Evolutionary conservation across 1,140 invertebrate species (phyloP).

Genomic region (Ips nitidus): DNA sequence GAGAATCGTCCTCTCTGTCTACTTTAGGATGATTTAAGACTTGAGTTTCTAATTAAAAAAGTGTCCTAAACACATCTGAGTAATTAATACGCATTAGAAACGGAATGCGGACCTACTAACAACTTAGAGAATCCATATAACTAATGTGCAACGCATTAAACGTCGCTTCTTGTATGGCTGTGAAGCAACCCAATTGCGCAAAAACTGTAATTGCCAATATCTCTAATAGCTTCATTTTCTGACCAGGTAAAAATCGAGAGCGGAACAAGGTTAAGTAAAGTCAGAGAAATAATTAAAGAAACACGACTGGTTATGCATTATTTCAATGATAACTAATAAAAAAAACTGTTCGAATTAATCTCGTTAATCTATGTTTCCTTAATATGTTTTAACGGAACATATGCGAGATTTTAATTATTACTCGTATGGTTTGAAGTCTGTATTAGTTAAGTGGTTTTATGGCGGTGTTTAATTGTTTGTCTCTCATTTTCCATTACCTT

Average conservation of each 20-base stretch:
- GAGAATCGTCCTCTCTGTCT: no score
- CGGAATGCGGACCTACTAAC: not conserved
- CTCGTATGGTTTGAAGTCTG: slow-evolving; percentile 4
- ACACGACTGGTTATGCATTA: slow-evolving; percentile 6
- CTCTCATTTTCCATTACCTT: not conserved
- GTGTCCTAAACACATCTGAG: no score
- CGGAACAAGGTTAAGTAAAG: slow-evolving; percentile 16
- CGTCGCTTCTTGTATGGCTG: not conserved
- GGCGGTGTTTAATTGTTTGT: not conserved
- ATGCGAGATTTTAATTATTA: slow-evolving; percentile 12
- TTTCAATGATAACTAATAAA: slow-evolving; percentile 8
- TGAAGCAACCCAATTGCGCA: slow-evolving; percentile 9
- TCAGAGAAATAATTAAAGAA: slow-evolving; percentile 18
- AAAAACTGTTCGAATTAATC: slow-evolving; percentile 13
- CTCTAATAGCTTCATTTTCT: slow-evolving; percentile 21
- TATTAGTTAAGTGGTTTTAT: slow-evolving; percentile 14
- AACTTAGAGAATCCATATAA: slow-evolving; percentile 2
- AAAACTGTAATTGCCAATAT: slow-evolving; percentile 19
- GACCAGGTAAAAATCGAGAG: slow-evolving; percentile 9
- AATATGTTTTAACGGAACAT: slow-evolving; percentile 11
- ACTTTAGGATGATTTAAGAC: no score
- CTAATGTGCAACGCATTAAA: not conserved
- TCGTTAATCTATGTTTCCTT: slow-evolving; percentile 11
- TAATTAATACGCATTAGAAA: not conserved
- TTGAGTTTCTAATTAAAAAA: no score